Percentiles rank a stretch among this genome's conserved stretches.
phyloP scores from a whole-genome alignment of 1,140 invertebrate genomes.

The Laodelphax striatellus region DNA sequence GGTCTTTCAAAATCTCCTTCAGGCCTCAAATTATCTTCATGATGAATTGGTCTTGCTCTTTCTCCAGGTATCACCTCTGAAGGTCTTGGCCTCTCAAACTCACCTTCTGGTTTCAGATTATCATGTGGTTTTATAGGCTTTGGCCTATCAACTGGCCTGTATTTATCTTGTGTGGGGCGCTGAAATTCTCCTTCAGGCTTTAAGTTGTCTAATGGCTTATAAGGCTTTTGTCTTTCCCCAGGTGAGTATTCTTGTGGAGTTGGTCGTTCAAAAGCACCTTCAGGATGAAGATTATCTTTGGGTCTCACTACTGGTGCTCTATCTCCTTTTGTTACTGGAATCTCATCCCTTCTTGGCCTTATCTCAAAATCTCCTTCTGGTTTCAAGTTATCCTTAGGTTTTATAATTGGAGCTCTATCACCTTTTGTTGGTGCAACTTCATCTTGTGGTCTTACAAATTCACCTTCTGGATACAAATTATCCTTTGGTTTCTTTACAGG shows the following conservation, averaged over 20 bases:
- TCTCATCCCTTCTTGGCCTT: constrained; percentile 33
- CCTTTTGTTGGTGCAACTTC: constrained; percentile 20
- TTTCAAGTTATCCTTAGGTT: constrained; percentile 34
- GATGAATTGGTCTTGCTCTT: constrained; percentile 27
- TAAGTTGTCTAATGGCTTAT: constrained; percentile 28
- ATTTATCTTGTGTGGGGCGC: constrained; percentile 23
- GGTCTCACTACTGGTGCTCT: constrained; percentile 28
- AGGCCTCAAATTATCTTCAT: constrained; percentile 39
- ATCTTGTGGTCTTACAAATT: constrained; percentile 28
- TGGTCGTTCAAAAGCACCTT: constrained; percentile 37
- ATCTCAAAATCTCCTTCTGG: constrained; percentile 49
- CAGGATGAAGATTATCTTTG: constrained; percentile 44
- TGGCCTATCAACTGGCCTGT: constrained; percentile 40
- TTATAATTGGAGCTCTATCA: constrained; percentile 33
- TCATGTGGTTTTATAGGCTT: constrained; percentile 44
- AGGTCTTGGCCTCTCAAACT: constrained; percentile 37
- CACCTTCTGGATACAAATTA: constrained; percentile 47
- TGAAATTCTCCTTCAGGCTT: constrained; percentile 44
- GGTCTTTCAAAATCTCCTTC: constrained; percentile 40
- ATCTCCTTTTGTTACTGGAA: constrained; percentile 36
- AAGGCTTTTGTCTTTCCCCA: constrained; percentile 27
- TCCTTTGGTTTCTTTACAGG: constrained; percentile 28
- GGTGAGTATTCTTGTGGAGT: constrained; percentile 26
- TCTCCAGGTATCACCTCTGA: constrained; percentile 35
- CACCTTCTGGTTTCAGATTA: constrained; percentile 47